Conservation (phyloP, 2,113 vertebrate genomes). For the Hassar affinis region DNA sequence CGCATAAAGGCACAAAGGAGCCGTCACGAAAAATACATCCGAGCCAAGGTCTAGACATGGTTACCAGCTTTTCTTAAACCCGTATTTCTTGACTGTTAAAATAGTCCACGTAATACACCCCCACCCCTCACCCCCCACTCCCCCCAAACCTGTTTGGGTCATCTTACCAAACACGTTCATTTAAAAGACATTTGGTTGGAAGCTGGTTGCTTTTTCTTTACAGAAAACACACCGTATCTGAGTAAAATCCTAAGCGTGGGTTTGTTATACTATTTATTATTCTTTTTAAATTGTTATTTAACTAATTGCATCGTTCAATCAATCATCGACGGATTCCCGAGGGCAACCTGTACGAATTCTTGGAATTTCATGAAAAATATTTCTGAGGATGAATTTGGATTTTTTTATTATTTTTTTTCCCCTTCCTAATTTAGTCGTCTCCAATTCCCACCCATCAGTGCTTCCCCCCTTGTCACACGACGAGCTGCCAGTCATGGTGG, state of each 20-base stretch:
- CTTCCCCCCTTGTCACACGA: too few relatives aligned
- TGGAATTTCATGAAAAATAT: background rate
- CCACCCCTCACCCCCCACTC: too few relatives aligned
- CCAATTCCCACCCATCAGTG: too few relatives aligned
- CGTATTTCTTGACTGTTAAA: slow-evolving; percentile 8
- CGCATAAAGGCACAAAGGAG: background rate
- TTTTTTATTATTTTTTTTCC: too few relatives aligned
- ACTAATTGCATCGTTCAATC: slow-evolving; percentile 40
- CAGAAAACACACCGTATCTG: slow-evolving; percentile 14
- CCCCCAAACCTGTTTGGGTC: too few relatives aligned
- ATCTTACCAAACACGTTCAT: background rate
- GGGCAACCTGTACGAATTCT: background rate
- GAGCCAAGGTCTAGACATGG: slow-evolving; percentile 8
- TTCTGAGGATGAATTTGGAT: background rate
- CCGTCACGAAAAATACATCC: background rate
- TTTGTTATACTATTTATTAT: slow-evolving; percentile 55
- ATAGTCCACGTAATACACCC: background rate
- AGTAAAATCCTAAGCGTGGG: slow-evolving; percentile 33
- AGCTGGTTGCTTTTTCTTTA: slow-evolving; percentile 16
- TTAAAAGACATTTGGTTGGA: background rate
- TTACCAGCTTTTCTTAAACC: slow-evolving; percentile 25
- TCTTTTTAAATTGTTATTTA: slow-evolving; percentile 41
- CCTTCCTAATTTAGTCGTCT: too few relatives aligned
- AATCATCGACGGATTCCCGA: slow-evolving; percentile 9
- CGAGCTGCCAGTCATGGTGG: too few relatives aligned